These are phyloP conservation scores for Epizoanthus rinbou DNA, from an alignment of 92 coral and sea anemone genomes.

Conservation along the genomic window DNA sequence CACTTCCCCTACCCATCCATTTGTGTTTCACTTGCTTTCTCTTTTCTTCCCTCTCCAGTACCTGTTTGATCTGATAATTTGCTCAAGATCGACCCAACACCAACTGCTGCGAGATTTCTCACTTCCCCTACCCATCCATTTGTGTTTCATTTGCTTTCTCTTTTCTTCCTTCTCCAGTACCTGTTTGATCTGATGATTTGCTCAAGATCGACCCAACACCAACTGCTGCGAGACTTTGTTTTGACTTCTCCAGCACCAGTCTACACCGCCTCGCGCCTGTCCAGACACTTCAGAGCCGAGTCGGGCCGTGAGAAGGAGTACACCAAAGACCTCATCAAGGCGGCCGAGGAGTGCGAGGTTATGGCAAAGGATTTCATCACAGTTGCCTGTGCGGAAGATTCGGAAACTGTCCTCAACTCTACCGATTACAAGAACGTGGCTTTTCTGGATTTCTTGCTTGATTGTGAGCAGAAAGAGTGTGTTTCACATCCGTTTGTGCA, in stretches of 20 bases:
- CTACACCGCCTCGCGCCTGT: conserved; percentile 78
- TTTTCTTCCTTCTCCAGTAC: conserved; percentile 64
- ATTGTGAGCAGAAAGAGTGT: conserved; percentile 92
- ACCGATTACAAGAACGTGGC: conserved; percentile 85
- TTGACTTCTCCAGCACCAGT: conserved; percentile 95
- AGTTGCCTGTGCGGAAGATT: conserved; percentile 87
- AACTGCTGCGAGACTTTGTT: conserved; percentile 74
- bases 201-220: conserved; percentile 73
- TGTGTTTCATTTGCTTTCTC: not conserved
- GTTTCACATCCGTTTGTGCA: conserved; percentile 95
- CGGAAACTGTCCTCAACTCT: conserved; percentile 85
- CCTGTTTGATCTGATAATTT: conserved; percentile 48
- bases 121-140: not conserved
- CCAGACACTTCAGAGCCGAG: conserved; percentile 84
- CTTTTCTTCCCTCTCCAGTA: conserved; percentile 64
- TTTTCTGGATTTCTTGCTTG: conserved; percentile 89
- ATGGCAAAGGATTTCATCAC: conserved; percentile 86
- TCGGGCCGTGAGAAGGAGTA: conserved; percentile 80
- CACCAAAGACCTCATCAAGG: conserved; percentile 71
- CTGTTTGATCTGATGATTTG: conserved; percentile 90
- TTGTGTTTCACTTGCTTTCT: not conserved
- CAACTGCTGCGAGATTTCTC: conserved; percentile 62
- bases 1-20: not conserved
- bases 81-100: conserved; percentile 40
- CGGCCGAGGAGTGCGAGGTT: conserved; percentile 85